Percentiles rank a stretch among this genome's conserved stretches.
Evolutionary conservation across 1,140 invertebrate genomes (phyloP).

Genomic region (Plodia interpunctella): DNA sequence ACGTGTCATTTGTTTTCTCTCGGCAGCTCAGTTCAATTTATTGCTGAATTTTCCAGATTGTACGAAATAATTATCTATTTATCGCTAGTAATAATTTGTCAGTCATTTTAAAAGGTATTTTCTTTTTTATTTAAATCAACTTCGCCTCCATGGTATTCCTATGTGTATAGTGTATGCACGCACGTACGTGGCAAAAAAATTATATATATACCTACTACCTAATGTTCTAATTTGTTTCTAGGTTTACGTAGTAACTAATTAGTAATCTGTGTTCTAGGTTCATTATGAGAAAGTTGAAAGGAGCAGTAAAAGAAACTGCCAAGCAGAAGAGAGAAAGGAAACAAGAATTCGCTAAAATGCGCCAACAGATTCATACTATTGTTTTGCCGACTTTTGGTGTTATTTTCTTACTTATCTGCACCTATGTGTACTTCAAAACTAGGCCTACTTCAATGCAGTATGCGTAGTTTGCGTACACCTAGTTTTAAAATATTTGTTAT

Average conservation of each 20-base stretch:
- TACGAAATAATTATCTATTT: too few species aligned
- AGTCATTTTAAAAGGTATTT: too few species aligned
- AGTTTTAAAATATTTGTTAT: not conserved
- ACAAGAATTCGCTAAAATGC: slow-evolving; percentile 87
- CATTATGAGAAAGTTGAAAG: slow-evolving; percentile 86
- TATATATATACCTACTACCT: too few species aligned
- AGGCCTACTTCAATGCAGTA: slow-evolving; percentile 77
- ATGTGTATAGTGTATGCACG: too few species aligned
- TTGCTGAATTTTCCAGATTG: too few species aligned
- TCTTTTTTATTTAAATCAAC: too few species aligned
- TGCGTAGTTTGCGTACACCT: slow-evolving; percentile 34
- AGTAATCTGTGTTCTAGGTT: too few species aligned
- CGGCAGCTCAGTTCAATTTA: too few species aligned
- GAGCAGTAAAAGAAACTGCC: slow-evolving; percentile 88
- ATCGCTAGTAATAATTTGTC: too few species aligned
- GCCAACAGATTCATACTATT: slow-evolving; percentile 85
- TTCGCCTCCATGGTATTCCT: too few species aligned
- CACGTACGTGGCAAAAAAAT: slow-evolving; percentile 25
- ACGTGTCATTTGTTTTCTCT: not conserved
- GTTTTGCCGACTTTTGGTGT: slow-evolving; percentile 84
- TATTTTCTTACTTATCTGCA: slow-evolving; percentile 84
- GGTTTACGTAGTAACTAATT: too few species aligned
- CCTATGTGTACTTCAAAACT: slow-evolving; percentile 87
- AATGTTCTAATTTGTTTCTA: slow-evolving; percentile 21
- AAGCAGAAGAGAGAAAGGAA: slow-evolving; percentile 90